phyloP scores from a whole-genome alignment of 2,888 invertebrate species.

The Saturnia pavonia region DNA sequence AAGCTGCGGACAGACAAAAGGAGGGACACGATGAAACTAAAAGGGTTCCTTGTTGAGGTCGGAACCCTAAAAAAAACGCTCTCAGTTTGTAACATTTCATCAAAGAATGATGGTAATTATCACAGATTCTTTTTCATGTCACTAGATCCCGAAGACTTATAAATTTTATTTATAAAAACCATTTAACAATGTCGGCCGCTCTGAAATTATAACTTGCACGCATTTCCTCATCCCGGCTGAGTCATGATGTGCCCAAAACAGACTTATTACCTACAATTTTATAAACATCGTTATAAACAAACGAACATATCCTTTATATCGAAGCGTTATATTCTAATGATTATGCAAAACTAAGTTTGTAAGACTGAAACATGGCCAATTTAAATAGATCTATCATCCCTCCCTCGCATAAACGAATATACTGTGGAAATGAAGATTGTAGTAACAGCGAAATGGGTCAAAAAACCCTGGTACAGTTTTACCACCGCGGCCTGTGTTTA shows the following conservation, averaged over 20 bases:
- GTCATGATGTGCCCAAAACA: conserved; percentile 76
- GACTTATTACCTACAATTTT: conserved; percentile 71
- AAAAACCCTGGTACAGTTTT: conserved; percentile 54
- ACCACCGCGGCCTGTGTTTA: conserved; percentile 70
- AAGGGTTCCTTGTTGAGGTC: too few relatives aligned
- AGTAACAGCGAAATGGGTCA: conserved; percentile 47
- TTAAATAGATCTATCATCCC: conserved; percentile 45
- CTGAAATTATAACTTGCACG: conserved; percentile 78
- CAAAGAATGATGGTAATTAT: conserved; percentile 37
- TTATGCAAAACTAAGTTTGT: conserved; percentile 14
- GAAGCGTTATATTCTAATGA: conserved; percentile 25
- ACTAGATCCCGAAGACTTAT: conserved; percentile 61
- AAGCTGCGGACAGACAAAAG: too few relatives aligned
- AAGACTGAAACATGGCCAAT: conserved; percentile 42
- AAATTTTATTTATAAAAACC: conserved; percentile 46
- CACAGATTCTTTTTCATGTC: conserved; percentile 44
- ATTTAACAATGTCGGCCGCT: conserved; percentile 74
- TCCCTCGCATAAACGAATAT: conserved; percentile 39
- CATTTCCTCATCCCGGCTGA: conserved; percentile 79
- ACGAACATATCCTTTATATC: conserved; percentile 10
- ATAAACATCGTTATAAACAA: conserved; percentile 20
- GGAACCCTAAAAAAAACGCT: not conserved
- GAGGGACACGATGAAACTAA: not conserved
- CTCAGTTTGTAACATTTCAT: conserved; percentile 20
- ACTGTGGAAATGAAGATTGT: conserved; percentile 39